Percentiles rank a stretch among this genome's conserved stretches.
Evolutionary conservation across 2,888 invertebrate genomes (phyloP).

Genomic region (Perithous albicinctus): DNA sequence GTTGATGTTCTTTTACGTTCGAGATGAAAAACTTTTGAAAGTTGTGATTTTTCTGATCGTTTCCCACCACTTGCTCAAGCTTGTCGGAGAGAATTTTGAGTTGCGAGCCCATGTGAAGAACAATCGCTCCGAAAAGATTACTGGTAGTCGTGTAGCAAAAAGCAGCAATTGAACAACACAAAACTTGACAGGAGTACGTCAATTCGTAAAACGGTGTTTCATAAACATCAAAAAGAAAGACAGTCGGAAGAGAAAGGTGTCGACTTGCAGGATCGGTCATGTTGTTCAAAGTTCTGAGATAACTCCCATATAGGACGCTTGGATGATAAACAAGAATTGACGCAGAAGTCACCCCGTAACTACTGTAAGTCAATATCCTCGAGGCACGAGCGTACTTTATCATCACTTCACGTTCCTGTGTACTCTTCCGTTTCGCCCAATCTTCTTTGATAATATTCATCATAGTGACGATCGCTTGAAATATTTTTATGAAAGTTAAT

Average conservation of each 20-base stretch:
- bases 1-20: conserved; percentile 29
- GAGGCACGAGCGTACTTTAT: conserved; percentile 32
- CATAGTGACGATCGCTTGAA: conserved; percentile 39
- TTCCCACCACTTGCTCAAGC: conserved; percentile 23
- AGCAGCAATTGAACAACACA: conserved; percentile 11
- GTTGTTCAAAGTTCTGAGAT: conserved; percentile 39
- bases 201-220: conserved; percentile 29
- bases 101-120: conserved; percentile 50
- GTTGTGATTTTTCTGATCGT: neutral
- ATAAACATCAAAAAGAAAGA: conserved; percentile 44
- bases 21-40: conserved; percentile 27
- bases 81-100: conserved; percentile 40
- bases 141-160: conserved; percentile 42
- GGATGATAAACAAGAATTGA: conserved; percentile 13
- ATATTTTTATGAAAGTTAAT: neutral
- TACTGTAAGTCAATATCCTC: conserved; percentile 40
- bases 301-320: conserved; percentile 23
- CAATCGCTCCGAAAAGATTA: conserved; percentile 39
- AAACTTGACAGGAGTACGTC: conserved; percentile 8
- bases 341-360: neutral
- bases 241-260: conserved; percentile 18
- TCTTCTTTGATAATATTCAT: conserved; percentile 35
- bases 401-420: conserved; percentile 37
- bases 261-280: conserved; percentile 40
- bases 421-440: conserved; percentile 32